These are phyloP conservation scores for Myoxocephalus aenaeus DNA, from an alignment of 2,797 vertebrate species.

Conservation along the genomic window DNA sequence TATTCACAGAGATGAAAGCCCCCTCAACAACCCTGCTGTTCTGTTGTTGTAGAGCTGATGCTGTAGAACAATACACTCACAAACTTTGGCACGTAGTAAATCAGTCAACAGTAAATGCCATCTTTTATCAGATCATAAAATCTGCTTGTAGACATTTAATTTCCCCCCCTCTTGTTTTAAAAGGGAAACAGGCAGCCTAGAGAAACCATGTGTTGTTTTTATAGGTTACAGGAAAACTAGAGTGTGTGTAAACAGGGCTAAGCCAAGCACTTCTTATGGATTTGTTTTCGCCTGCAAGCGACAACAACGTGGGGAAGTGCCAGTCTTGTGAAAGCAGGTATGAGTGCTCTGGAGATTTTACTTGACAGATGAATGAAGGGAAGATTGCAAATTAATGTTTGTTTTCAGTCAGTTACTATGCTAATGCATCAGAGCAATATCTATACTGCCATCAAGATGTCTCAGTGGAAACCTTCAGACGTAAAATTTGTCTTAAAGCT, in stretches of 20 bases:
- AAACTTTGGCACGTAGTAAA: constrained; percentile 84
- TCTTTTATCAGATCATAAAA: constrained; percentile 88
- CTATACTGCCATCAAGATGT: constrained; percentile 38
- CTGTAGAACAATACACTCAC: constrained; percentile 78
- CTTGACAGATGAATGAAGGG: constrained; percentile 73
- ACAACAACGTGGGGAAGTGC: constrained; percentile 69
- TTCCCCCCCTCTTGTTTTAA: constrained; percentile 77
- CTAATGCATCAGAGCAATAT: constrained; percentile 65
- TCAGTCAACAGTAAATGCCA: constrained; percentile 86
- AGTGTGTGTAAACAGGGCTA: constrained; percentile 75
- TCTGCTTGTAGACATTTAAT: constrained; percentile 86
- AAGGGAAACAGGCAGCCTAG: constrained; percentile 76
- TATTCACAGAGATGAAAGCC: constrained; percentile 62
- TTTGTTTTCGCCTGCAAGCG: constrained; percentile 79
- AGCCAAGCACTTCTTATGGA: constrained; percentile 72
- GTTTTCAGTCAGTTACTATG: constrained; percentile 67
- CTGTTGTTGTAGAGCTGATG: constrained; percentile 66
- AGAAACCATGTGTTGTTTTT: constrained; percentile 77
- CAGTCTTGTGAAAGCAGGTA: constrained; percentile 76
- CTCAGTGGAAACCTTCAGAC: constrained; percentile 42
- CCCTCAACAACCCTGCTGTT: constrained; percentile 63
- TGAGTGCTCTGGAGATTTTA: constrained; percentile 73
- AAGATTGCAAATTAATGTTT: constrained; percentile 74
- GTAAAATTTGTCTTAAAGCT: constrained; percentile 48
- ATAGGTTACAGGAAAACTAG: constrained; percentile 78